These are phyloP conservation scores for Hycleus cichorii DNA, from an alignment of 1,140 invertebrate genomes.

Conservation along the genomic window DNA sequence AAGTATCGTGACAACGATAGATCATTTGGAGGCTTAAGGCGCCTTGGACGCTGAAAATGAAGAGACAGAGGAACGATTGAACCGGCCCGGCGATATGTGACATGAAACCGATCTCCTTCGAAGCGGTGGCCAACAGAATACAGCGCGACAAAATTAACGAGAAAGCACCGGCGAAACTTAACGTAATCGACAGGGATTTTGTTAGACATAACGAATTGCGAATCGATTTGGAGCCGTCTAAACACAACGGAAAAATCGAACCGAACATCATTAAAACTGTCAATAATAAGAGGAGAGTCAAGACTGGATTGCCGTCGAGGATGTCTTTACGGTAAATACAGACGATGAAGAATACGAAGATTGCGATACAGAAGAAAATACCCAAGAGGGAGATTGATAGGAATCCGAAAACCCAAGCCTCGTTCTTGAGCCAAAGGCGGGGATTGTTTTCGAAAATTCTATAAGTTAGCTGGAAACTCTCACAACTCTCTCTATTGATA, in stretches of 20 bases:
- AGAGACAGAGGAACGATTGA: conserved; percentile 48
- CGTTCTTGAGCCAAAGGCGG: conserved; percentile 35
- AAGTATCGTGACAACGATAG: conserved; percentile 41
- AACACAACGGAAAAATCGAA: conserved; percentile 49
- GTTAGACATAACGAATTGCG: conserved; percentile 23
- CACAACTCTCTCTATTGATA: too few species aligned
- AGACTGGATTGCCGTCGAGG: conserved; percentile 46
- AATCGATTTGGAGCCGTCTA: conserved; percentile 35
- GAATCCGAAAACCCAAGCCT: conserved; percentile 46
- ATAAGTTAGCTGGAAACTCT: not conserved
- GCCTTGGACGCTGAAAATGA: conserved; percentile 50
- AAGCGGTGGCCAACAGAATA: conserved; percentile 50
- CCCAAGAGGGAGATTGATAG: conserved; percentile 44
- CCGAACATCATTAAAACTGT: conserved; percentile 46
- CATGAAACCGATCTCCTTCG: conserved; percentile 50
- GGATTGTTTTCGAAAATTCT: not conserved
- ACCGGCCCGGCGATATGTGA: conserved; percentile 54
- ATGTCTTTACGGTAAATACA: conserved; percentile 42
- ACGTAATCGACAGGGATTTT: conserved; percentile 40
- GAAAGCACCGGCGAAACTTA: conserved; percentile 50
- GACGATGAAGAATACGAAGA: conserved; percentile 44
- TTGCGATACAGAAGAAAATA: conserved; percentile 43
- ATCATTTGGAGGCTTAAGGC: conserved; percentile 45
- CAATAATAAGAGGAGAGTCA: conserved; percentile 43
- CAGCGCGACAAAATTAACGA: conserved; percentile 49